phyloP scores from a whole-genome alignment of 2,888 invertebrate species.

The Drosophila nr. medialis region DNA sequence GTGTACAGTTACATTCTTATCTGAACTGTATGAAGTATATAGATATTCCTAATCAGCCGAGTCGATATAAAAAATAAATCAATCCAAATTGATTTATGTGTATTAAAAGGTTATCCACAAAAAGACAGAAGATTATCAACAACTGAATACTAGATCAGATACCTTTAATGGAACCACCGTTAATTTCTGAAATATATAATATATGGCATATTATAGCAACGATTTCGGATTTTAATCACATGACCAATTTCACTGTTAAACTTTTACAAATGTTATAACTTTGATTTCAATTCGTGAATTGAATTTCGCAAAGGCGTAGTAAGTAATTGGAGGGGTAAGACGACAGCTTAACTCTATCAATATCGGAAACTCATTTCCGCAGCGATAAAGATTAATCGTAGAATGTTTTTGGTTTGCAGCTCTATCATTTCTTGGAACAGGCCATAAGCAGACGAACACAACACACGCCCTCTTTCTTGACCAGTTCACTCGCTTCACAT shows the following conservation, averaged over 20 bases:
- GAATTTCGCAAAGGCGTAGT: background rate
- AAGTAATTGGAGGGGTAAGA: background rate
- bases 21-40: background rate
- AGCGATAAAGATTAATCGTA: slow-evolving; percentile 10
- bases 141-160: background rate
- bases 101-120: background rate
- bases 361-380: slow-evolving; percentile 47
- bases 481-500: slow-evolving; percentile 36
- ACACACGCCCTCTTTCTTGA: slow-evolving; percentile 72
- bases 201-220: background rate
- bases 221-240: background rate
- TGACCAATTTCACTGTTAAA: background rate
- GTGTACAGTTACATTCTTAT: background rate
- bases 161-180: rapidly evolving
- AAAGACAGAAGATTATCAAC: background rate
- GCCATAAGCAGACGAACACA: slow-evolving; percentile 14
- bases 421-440: slow-evolving; percentile 47
- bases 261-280: background rate
- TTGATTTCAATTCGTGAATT: background rate
- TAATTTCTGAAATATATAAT: background rate
- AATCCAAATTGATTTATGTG: background rate
- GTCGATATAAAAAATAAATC: background rate
- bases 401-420: background rate
- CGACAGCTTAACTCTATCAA: background rate
- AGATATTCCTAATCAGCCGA: background rate